Conservation (phyloP, 2,797 vertebrate species). For the Poeciliopsis infans region DNA sequence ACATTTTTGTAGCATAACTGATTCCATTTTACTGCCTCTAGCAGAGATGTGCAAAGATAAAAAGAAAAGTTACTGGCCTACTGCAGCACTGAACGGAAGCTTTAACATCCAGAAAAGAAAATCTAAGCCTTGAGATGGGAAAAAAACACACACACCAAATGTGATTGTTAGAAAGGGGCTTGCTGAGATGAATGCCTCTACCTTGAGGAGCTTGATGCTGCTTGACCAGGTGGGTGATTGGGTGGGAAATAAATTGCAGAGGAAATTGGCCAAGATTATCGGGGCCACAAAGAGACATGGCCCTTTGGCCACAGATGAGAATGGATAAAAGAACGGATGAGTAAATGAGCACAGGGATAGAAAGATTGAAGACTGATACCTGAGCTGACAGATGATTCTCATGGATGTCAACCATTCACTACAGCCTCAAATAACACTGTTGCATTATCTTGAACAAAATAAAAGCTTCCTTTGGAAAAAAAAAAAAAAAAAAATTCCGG, state of each 20-base stretch:
- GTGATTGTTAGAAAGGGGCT: conserved; percentile 84
- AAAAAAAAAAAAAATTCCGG: no score
- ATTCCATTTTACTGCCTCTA: not conserved
- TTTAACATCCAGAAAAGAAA: conserved; percentile 55
- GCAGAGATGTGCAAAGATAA: conserved; percentile 1
- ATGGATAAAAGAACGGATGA: conserved; percentile 72
- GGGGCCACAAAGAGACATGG: conserved; percentile 77
- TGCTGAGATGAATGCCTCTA: conserved; percentile 90
- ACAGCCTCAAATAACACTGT: conserved; percentile 22
- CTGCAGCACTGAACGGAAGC: conserved; percentile 29
- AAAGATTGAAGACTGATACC: conserved; percentile 69
- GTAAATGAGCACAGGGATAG: conserved; percentile 66
- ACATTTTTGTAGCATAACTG: not conserved
- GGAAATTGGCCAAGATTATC: conserved; percentile 81
- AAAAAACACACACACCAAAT: conserved; percentile 77
- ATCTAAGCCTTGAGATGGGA: conserved; percentile 25
- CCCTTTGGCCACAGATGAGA: conserved; percentile 68
- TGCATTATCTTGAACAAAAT: conserved; percentile 36
- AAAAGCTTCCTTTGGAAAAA: conserved; percentile 57
- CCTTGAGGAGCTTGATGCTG: conserved; percentile 75
- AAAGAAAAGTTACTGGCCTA: conserved; percentile 19
- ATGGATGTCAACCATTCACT: conserved; percentile 31
- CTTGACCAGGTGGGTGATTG: conserved; percentile 78
- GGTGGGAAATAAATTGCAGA: conserved; percentile 78
- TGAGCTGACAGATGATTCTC: conserved; percentile 62